Evolutionary conservation across 2,113 vertebrate genomes (phyloP).

Genomic region (Tiliqua scincoides): DNA sequence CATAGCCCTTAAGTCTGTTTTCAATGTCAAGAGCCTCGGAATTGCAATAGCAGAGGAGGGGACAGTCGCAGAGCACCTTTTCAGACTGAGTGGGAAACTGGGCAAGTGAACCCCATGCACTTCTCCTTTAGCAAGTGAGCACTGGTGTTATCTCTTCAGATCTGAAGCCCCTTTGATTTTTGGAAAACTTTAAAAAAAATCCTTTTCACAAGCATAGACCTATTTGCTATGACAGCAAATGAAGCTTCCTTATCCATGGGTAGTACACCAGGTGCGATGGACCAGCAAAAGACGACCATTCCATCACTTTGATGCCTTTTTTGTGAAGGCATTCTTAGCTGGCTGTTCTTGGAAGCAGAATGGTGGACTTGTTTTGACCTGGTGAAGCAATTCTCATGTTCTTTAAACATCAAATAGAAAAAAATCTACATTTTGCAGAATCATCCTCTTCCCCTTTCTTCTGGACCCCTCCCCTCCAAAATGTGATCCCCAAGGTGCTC

Average conservation of each 20-base stretch:
- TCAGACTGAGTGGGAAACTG: neutral
- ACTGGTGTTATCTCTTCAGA: no score
- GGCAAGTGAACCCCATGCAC: neutral
- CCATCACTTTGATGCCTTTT: no score
- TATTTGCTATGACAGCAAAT: neutral
- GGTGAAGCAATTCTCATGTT: neutral
- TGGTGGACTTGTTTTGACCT: neutral
- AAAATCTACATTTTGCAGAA: neutral
- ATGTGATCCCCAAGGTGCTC: neutral
- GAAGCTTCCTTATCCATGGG: neutral
- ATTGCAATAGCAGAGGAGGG: neutral
- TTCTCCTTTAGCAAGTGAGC: neutral
- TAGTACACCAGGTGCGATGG: neutral
- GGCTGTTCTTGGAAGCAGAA: neutral
- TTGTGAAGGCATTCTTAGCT: neutral
- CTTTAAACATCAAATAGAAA: neutral
- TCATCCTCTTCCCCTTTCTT: neutral
- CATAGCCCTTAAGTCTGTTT: neutral
- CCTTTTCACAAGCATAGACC: neutral
- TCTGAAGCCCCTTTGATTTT: neutral
- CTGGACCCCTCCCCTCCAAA: neutral
- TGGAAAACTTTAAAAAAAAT: neutral
- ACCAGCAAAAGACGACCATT: neutral
- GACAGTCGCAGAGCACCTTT: neutral
- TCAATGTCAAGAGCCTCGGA: neutral